Conservation (phyloP, 2,888 invertebrate species). For the Biston betularia region DNA sequence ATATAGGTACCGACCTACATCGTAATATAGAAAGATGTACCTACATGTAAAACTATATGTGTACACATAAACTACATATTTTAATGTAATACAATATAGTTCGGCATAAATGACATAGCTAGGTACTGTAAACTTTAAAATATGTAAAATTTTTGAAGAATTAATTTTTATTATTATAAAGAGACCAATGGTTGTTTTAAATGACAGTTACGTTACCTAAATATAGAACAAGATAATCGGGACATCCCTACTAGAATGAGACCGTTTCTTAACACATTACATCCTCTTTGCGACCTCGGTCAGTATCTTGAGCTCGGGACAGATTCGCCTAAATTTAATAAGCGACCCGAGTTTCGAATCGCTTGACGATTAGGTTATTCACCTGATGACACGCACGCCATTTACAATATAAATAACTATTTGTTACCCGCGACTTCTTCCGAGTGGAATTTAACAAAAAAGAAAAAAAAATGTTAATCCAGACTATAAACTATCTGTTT, state of each 20-base stretch:
- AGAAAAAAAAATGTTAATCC: background rate
- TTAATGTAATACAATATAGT: too few species aligned
- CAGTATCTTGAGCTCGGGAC: slow-evolving; percentile 23
- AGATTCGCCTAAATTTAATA: slow-evolving; percentile 25
- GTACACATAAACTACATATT: too few species aligned
- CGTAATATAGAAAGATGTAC: too few species aligned
- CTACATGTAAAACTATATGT: too few species aligned
- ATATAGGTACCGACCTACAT: background rate
- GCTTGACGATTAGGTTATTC: background rate
- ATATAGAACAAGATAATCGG: slow-evolving; percentile 46
- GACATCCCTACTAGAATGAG: slow-evolving; percentile 45
- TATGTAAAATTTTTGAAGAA: background rate
- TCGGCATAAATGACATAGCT: too few species aligned
- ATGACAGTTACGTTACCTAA: background rate
- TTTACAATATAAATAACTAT: background rate
- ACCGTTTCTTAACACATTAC: slow-evolving; percentile 50
- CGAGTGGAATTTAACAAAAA: background rate
- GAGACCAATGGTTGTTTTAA: background rate
- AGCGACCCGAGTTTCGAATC: background rate
- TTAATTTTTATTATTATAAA: background rate
- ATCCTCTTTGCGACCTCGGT: slow-evolving; percentile 42
- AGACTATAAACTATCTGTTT: too few species aligned
- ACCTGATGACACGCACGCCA: background rate
- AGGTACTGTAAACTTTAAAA: too few species aligned
- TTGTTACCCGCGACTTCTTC: too few species aligned